These are phyloP conservation scores for Campoplex capitator DNA, from an alignment of 2,888 invertebrate genomes.

Conservation along the genomic window DNA sequence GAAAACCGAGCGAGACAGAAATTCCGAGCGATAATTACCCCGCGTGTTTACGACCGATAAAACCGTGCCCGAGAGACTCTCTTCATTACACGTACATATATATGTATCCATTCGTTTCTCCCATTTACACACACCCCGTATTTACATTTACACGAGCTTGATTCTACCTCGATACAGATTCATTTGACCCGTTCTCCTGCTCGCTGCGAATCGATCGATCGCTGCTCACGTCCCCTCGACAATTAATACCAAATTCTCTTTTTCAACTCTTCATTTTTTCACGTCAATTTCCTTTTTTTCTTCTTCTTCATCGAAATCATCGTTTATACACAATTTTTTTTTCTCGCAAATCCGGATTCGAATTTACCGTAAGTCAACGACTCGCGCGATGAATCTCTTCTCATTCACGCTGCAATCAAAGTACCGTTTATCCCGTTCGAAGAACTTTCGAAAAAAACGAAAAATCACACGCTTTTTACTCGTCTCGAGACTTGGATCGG, in stretches of 20 bases:
- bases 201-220: not conserved
- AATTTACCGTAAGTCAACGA: slow-evolving; percentile 2
- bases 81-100: not conserved
- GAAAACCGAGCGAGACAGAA: slow-evolving; percentile 73
- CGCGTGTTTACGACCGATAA: slow-evolving; percentile 81
- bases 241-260: not conserved
- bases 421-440: slow-evolving; percentile 6
- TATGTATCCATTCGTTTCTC: slow-evolving; percentile 1
- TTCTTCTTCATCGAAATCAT: not conserved
- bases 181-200: not conserved
- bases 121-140: not conserved
- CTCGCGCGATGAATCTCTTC: not conserved
- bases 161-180: slow-evolving; percentile 16
- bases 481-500: not conserved
- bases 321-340: not conserved
- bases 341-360: not conserved
- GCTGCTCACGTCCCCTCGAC: not conserved
- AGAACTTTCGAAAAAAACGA: not conserved
- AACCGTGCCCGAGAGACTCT: slow-evolving; percentile 60
- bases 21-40: slow-evolving; percentile 78
- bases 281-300: not conserved
- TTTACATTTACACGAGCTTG: not conserved
- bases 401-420: not conserved
- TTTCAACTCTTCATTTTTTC: not conserved
- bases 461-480: not conserved